Percentiles rank a stretch among this genome's conserved stretches.
These are phyloP conservation scores for Lasioglossum morio DNA, from an alignment of 2,888 invertebrate species.

Conservation along the genomic window DNA sequence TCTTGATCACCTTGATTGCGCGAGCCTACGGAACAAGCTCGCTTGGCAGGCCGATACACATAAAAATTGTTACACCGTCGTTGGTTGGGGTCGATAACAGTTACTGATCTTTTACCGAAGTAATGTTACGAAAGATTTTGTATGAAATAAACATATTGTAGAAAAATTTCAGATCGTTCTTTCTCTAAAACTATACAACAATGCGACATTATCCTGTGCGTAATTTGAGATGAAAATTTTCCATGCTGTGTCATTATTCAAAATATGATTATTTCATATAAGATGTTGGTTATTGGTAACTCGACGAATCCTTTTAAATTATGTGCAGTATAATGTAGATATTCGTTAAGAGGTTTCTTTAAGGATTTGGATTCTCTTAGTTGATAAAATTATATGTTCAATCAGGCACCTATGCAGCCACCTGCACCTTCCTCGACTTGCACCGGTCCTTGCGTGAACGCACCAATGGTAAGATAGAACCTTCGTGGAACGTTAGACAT, in stretches of 20 bases:
- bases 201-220: slow-evolving; percentile 66
- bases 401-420: slow-evolving; percentile 69
- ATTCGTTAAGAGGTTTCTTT: background rate
- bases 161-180: slow-evolving; percentile 35
- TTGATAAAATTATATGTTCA: slow-evolving; percentile 27
- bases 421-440: slow-evolving; percentile 62
- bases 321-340: slow-evolving; percentile 64
- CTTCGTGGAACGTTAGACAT: background rate
- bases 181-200: slow-evolving; percentile 9
- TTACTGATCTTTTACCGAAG: slow-evolving; percentile 3
- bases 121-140: slow-evolving; percentile 32
- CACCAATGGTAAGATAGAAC: slow-evolving; percentile 73
- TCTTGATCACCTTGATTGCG: slow-evolving; percentile 26
- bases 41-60: background rate
- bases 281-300: slow-evolving; percentile 1
- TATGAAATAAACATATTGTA: slow-evolving; percentile 70
- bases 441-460: slow-evolving; percentile 76
- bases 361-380: background rate
- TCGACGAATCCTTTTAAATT: slow-evolving; percentile 37
- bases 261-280: slow-evolving; percentile 69
- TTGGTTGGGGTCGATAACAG: background rate
- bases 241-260: background rate
- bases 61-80: background rate
- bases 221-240: slow-evolving; percentile 47
- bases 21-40: background rate